These are phyloP conservation scores for Platycnemis pennipes DNA, from an alignment of 2,888 invertebrate species.

Conservation along the genomic window DNA sequence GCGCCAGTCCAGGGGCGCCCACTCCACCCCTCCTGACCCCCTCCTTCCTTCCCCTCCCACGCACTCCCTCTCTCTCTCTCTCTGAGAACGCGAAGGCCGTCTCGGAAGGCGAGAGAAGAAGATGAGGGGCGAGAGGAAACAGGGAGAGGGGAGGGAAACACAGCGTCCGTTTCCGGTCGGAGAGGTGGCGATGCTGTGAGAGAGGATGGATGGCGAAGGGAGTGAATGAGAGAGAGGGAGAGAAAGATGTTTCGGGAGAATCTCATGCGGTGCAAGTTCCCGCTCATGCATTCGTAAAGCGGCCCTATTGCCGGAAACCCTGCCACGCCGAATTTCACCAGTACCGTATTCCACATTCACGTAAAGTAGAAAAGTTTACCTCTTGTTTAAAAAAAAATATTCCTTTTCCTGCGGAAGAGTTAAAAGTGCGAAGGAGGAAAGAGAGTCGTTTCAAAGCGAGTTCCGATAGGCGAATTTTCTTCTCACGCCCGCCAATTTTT, in stretches of 20 bases:
- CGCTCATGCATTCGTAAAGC: conserved; percentile 1
- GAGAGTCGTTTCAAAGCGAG: background rate
- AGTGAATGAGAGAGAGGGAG: background rate
- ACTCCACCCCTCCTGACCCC: background rate
- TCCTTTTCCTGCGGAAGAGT: background rate
- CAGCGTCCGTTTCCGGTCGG: background rate
- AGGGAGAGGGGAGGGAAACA: background rate
- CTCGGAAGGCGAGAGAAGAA: background rate
- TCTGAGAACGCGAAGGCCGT: background rate
- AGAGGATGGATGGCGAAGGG: background rate
- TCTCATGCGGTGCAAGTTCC: conserved; percentile 1
- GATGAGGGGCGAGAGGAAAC: background rate
- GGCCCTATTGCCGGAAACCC: background rate
- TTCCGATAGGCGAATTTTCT: background rate
- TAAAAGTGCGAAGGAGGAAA: background rate
- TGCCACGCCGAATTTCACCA: background rate
- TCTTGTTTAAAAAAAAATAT: background rate
- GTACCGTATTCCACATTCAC: background rate
- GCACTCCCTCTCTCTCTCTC: background rate
- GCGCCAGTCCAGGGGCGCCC: background rate
- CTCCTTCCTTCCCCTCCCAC: background rate
- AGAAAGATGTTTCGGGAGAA: background rate
- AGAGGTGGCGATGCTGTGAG: background rate
- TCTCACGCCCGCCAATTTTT: background rate
- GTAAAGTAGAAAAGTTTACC: background rate